phyloP scores from a whole-genome alignment of 2,888 invertebrate species.

The Liopterus haemorrhoidalis region DNA sequence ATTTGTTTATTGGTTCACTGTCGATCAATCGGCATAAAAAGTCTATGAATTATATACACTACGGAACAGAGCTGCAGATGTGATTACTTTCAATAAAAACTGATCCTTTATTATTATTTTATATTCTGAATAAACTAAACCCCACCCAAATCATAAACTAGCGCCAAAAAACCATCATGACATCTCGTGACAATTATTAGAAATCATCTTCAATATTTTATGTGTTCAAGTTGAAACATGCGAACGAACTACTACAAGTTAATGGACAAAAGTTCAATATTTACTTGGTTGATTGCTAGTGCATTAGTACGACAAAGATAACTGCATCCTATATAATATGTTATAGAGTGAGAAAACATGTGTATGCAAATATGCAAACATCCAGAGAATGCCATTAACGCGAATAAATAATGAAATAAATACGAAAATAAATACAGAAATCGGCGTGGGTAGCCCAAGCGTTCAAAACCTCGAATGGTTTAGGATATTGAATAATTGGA shows the following conservation, averaged over 20 bases:
- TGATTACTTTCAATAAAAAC: no score
- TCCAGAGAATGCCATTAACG: slow-evolving; percentile 22
- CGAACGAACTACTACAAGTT: not conserved
- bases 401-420: slow-evolving; percentile 24
- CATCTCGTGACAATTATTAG: slow-evolving; percentile 20
- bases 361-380: slow-evolving; percentile 24
- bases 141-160: no score
- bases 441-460: slow-evolving; percentile 13
- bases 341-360: slow-evolving; percentile 18
- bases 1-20: no score
- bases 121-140: no score
- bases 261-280: slow-evolving; percentile 21
- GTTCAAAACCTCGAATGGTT: no score
- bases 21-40: no score
- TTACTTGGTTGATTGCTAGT: slow-evolving; percentile 23
- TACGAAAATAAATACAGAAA: slow-evolving; percentile 21
- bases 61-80: no score
- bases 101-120: no score
- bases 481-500: no score
- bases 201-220: slow-evolving; percentile 20
- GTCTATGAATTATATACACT: no score
- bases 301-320: slow-evolving; percentile 20
- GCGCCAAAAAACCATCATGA: no score
- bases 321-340: slow-evolving; percentile 2
- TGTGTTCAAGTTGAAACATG: slow-evolving; percentile 3